Percentiles rank a stretch among this genome's conserved stretches.
Conservation (phyloP, 1,140 invertebrate genomes). For the Halictus rubicundus region DNA sequence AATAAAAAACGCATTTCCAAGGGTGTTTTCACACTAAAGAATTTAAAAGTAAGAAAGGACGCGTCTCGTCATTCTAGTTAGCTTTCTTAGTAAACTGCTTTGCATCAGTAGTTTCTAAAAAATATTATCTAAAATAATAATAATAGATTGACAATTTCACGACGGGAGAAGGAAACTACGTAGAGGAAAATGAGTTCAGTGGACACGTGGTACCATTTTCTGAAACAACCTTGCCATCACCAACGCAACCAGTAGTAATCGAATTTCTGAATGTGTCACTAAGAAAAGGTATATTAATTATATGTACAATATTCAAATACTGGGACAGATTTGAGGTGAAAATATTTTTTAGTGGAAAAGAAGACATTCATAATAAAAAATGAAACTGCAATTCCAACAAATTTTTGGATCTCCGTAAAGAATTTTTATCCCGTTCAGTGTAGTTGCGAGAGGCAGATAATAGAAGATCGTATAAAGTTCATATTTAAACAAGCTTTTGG, state of each 20-base stretch:
- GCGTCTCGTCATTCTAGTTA: too few relatives aligned
- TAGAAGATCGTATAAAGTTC: slow-evolving; percentile 10
- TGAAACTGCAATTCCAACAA: slow-evolving; percentile 27
- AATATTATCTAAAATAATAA: background rate
- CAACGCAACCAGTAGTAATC: slow-evolving; percentile 7
- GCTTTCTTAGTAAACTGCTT: too few relatives aligned
- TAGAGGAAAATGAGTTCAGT: background rate
- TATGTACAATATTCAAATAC: background rate
- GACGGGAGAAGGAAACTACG: background rate
- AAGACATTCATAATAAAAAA: slow-evolving; percentile 47
- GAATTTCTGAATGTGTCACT: slow-evolving; percentile 25
- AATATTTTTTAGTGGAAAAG: slow-evolving; percentile 24
- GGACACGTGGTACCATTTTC: background rate
- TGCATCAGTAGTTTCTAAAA: too few relatives aligned
- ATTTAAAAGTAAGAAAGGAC: too few relatives aligned
- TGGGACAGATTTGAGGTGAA: background rate
- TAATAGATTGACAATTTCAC: background rate
- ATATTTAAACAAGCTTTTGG: slow-evolving; percentile 24
- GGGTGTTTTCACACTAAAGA: too few relatives aligned
- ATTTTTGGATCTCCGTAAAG: slow-evolving; percentile 17
- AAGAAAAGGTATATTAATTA: slow-evolving; percentile 16
- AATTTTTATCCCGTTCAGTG: slow-evolving; percentile 34
- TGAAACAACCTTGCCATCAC: background rate
- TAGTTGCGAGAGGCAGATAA: slow-evolving; percentile 20
- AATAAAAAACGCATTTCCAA: too few relatives aligned